Conservation (phyloP, 1,140 invertebrate genomes). For the Chlorops oryzae region DNA sequence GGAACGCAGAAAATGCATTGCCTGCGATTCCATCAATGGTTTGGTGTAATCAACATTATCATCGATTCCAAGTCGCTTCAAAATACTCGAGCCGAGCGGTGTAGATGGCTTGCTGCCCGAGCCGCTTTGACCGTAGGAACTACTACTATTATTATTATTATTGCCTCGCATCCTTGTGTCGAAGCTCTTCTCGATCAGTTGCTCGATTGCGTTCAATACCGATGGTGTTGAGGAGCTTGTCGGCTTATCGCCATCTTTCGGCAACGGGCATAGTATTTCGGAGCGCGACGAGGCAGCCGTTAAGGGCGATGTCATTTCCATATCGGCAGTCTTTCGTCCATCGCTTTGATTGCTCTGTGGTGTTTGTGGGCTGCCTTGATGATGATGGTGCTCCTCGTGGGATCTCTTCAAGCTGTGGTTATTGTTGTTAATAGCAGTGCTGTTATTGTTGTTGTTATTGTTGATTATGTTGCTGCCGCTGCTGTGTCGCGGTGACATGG, state of each 20-base stretch:
- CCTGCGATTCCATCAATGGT: slow-evolving; percentile 78
- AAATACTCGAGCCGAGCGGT: slow-evolving; percentile 78
- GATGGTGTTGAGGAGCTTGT: slow-evolving; percentile 62
- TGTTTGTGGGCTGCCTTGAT: slow-evolving; percentile 55
- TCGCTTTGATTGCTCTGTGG: slow-evolving; percentile 11
- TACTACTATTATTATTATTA: too few species aligned
- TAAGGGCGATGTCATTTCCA: slow-evolving; percentile 52
- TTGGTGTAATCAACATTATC: slow-evolving; percentile 89
- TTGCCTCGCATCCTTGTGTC: slow-evolving; percentile 73
- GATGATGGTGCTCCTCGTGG: slow-evolving; percentile 58
- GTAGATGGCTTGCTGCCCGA: slow-evolving; percentile 50
- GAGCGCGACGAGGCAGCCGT: slow-evolving; percentile 58
- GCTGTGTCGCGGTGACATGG: slow-evolving; percentile 45
- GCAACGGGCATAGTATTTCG: slow-evolving; percentile 12
- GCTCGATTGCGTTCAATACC: slow-evolving; percentile 91
- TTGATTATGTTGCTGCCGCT: slow-evolving; percentile 16
- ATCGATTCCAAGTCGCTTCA: slow-evolving; percentile 89
- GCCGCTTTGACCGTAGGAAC: slow-evolving; percentile 29
- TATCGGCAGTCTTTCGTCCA: slow-evolving; percentile 11
- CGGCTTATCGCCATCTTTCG: slow-evolving; percentile 28
- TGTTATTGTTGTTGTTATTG: slow-evolving; percentile 1
- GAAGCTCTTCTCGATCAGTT: slow-evolving; percentile 95
- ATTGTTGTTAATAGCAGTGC: slow-evolving; percentile 50
- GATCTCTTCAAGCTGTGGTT: slow-evolving; percentile 50
- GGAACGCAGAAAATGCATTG: slow-evolving; percentile 71